phyloP scores from a whole-genome alignment of 2,113 vertebrate species.

The Pycnonotus jocosus region DNA sequence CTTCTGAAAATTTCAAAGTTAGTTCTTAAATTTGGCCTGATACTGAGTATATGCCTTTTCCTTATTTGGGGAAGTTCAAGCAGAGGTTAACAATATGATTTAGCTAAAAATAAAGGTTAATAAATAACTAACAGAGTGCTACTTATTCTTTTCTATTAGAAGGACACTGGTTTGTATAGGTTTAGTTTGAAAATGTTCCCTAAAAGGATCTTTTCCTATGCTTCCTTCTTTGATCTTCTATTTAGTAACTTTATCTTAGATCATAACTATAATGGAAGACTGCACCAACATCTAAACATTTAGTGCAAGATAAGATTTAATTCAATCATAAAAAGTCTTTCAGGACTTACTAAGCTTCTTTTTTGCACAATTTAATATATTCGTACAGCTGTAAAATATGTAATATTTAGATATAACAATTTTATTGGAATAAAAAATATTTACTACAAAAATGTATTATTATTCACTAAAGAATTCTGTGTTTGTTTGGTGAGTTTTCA shows the following conservation, averaged over 20 bases:
- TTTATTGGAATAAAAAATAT: background rate
- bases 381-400: background rate
- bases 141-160: background rate
- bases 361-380: background rate
- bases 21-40: background rate
- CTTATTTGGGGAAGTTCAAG: background rate
- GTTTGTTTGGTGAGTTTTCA: background rate
- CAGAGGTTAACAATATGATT: slow-evolving; percentile 3
- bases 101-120: background rate
- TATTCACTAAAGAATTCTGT: background rate
- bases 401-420: background rate
- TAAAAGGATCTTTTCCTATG: background rate
- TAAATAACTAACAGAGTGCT: background rate
- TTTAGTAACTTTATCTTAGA: slow-evolving; percentile 8
- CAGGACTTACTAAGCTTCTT: background rate
- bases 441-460: background rate
- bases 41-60: background rate
- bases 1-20: background rate
- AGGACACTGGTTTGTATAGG: background rate
- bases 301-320: background rate
- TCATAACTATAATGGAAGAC: background rate
- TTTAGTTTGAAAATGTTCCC: background rate
- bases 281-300: background rate
- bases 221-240: slow-evolving; percentile 6
- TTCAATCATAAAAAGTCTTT: background rate